Conservation (phyloP, 1,140 invertebrate species). For the Pachypeltis micranthus region DNA sequence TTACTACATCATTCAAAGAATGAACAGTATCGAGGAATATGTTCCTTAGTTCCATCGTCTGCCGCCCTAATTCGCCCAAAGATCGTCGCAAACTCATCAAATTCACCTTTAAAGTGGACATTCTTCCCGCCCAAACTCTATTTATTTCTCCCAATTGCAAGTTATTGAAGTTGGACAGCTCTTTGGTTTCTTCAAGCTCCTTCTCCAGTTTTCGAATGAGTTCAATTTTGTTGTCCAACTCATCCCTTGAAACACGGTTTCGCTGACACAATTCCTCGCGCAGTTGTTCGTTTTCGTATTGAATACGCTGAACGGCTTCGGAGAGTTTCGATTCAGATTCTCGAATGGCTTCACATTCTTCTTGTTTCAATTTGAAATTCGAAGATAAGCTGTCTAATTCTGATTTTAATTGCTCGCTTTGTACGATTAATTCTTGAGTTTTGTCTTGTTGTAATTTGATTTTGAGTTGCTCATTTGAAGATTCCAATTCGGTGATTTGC, state of each 20-base stretch:
- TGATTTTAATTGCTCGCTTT: not conserved
- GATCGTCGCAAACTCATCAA: slow-evolving; percentile 5
- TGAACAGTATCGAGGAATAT: not conserved
- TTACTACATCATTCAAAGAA: not conserved
- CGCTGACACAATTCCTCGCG: not conserved
- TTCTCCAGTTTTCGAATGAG: not conserved
- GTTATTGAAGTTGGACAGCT: slow-evolving; percentile 5
- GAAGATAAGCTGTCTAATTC: too few species aligned
- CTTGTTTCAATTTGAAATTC: too few species aligned
- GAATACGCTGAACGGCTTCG: not conserved
- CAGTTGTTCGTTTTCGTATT: not conserved
- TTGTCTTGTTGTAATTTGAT: not conserved
- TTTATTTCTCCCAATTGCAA: slow-evolving; percentile 13
- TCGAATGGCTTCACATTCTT: not conserved
- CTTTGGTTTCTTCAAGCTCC: slow-evolving; percentile 11
- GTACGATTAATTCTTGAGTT: not conserved
- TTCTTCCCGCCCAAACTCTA: slow-evolving; percentile 15
- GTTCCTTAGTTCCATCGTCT: not conserved
- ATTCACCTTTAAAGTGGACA: slow-evolving; percentile 13
- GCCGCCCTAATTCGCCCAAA: slow-evolving; percentile 1
- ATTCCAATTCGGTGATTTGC: not conserved
- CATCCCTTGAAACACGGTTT: not conserved
- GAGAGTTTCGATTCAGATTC: not conserved
- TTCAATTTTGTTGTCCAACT: not conserved
- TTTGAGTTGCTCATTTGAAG: not conserved